These are phyloP conservation scores for Plecotus auritus DNA, from an alignment of 2,113 vertebrate species.

Conservation along the genomic window DNA sequence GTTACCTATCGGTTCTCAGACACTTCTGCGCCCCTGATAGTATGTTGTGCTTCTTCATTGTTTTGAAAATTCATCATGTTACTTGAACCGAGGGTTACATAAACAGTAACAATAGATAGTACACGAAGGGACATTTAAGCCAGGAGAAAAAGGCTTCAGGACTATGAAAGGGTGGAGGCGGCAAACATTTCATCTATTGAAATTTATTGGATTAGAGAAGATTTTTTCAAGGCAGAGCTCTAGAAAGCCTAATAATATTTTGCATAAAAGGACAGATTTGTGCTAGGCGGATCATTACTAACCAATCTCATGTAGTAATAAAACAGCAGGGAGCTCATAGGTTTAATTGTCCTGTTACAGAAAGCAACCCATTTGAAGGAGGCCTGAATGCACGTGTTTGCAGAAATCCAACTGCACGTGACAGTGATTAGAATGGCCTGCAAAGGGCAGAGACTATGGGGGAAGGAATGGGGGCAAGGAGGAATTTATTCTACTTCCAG, in stretches of 20 bases:
- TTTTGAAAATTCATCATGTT: slow-evolving; percentile 31
- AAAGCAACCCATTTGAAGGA: background rate
- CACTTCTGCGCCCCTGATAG: background rate
- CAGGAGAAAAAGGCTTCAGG: slow-evolving; percentile 52
- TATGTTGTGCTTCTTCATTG: slow-evolving; percentile 17
- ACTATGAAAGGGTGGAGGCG: slow-evolving; percentile 25
- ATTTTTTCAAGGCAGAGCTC: slow-evolving; percentile 59
- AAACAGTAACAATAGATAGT: slow-evolving; percentile 56
- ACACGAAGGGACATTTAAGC: slow-evolving; percentile 53
- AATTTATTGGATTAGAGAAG: slow-evolving; percentile 62
- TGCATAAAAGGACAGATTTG: slow-evolving; percentile 59
- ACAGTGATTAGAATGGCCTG: background rate
- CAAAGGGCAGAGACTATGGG: background rate
- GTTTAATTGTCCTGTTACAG: slow-evolving; percentile 33
- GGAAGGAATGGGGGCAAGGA: background rate
- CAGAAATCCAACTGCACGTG: background rate
- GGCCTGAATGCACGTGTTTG: background rate
- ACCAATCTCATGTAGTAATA: background rate
- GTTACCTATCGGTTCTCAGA: background rate
- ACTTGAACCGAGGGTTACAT: slow-evolving; percentile 57
- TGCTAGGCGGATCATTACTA: background rate
- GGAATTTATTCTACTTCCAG: background rate
- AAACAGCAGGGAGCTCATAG: slow-evolving; percentile 35
- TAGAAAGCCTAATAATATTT: slow-evolving; percentile 66
- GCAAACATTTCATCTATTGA: slow-evolving; percentile 60